Base-by-base conservation (phyloP, 2,888 invertebrate genomes). In the Thereva unica region DNA sequence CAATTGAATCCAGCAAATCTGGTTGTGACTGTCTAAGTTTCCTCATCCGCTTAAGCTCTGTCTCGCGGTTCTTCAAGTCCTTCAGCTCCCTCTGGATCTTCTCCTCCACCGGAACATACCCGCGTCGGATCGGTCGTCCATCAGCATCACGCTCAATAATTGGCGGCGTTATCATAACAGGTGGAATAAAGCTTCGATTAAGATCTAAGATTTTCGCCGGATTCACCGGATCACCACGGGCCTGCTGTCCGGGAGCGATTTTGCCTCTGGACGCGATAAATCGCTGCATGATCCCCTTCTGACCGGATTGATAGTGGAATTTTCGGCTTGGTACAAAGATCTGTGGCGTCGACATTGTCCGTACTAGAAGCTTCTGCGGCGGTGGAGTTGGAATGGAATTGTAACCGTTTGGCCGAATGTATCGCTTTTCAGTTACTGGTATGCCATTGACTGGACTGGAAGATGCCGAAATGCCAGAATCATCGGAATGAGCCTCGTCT, bases 1-100 rank as follows among this genome's bases (percentile, higher is more conserved):
- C 85, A 69, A 86, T 83, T 59, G 87, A 80, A 65, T 86, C 86
- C 74, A 88, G 82, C 59, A 86, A 78, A 78, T 86, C 84, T 1
- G 86, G 84, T 69, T 90, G 89, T 64, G 86, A 87, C 38, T 85
- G 84, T 67, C 85, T 80, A 73, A 85, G 84, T 77, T 86, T 84
- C 70, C 89, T 83, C 82, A 87, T 84, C 71, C 85, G 83, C 84
- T 91, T 90, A 50, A 93, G 82, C 75, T 93, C 93, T 71, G 89
- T 88, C 76, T 93, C 93, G 65, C 93, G 84, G 71, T 87, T 86
- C 75, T 91, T 90, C 86, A 94, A 90, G 74, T 95, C 94, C 76
- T 88, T 85, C 59, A 95, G 82, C 78, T 95, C 95, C 70, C 88
- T 88, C 75, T 92, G 91, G 73, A 95, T 95, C 80, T 92, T 93